Conservation (phyloP, 2,888 invertebrate genomes). For the Danaus chrysippus region DNA sequence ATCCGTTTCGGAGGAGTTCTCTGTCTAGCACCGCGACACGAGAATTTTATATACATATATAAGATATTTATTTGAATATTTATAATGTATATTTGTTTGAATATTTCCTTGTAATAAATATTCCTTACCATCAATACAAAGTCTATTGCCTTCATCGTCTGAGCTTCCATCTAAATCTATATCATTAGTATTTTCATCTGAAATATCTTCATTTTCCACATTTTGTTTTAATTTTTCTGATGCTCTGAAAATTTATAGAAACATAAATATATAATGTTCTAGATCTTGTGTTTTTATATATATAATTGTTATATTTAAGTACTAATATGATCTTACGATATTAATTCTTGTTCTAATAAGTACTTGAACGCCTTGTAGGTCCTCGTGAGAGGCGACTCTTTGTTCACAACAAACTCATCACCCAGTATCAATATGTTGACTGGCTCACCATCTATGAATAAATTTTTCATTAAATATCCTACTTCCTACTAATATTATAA, state of each 20-base stretch:
- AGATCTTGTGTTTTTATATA: not conserved
- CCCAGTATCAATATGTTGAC: constrained; percentile 54
- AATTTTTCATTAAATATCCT: not conserved
- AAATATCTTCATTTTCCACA: constrained; percentile 5
- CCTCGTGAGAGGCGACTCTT: constrained; percentile 45
- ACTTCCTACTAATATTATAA: too few relatives aligned
- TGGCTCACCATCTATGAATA: constrained; percentile 48
- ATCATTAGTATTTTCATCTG: constrained; percentile 1
- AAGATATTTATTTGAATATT: too few relatives aligned
- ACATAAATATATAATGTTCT: not conserved
- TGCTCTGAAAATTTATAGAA: constrained; percentile 22
- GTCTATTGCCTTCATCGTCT: constrained; percentile 39
- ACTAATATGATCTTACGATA: constrained; percentile 50
- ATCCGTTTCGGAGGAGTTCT: too few relatives aligned
- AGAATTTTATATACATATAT: too few relatives aligned
- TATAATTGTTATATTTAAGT: not conserved
- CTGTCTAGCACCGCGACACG: too few relatives aligned
- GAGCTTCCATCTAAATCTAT: constrained; percentile 23
- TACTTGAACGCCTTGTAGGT: constrained; percentile 52
- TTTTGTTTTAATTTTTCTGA: constrained; percentile 29
- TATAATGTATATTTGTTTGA: too few relatives aligned
- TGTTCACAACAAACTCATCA: constrained; percentile 45
- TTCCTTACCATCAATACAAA: constrained; percentile 45
- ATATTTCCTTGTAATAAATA: not conserved
- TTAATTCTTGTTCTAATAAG: constrained; percentile 45